Evolutionary conservation across 2,797 vertebrate genomes (phyloP).

Genomic region (Allobates femoralis): DNA sequence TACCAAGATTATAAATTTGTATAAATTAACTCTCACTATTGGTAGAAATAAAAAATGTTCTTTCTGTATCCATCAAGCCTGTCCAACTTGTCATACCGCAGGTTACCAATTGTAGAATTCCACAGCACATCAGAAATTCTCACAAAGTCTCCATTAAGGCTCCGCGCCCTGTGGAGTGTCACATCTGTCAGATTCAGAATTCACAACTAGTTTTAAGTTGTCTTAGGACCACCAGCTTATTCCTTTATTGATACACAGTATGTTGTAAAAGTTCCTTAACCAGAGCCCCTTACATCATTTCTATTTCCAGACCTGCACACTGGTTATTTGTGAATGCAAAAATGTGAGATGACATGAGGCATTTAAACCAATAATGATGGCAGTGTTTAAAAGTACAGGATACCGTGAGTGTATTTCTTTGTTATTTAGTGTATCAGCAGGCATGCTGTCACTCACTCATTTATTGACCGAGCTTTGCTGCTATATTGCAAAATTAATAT

Average conservation of each 20-base stretch:
- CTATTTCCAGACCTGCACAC: not conserved
- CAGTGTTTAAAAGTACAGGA: not conserved
- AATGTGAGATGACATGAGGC: conserved; percentile 21
- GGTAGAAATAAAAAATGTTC: conserved; percentile 23
- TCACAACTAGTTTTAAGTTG: conserved; percentile 22
- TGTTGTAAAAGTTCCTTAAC: conserved; percentile 20
- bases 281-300: conserved; percentile 14
- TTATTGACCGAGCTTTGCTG: not conserved
- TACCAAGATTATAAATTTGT: conserved; percentile 18
- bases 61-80: conserved; percentile 6
- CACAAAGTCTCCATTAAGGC: conserved; percentile 54
- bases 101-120: conserved; percentile 41
- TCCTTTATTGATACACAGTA: conserved; percentile 44
- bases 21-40: conserved; percentile 29
- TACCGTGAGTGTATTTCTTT: not conserved
- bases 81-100: conserved; percentile 25
- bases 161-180: conserved; percentile 36
- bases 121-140: conserved; percentile 16
- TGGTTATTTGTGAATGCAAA: conserved; percentile 43
- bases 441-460: not conserved
- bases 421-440: not conserved
- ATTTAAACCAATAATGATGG: not conserved
- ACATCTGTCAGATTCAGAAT: conserved; percentile 40
- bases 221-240: conserved; percentile 25
- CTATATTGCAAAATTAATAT: conserved; percentile 23